These are phyloP conservation scores for Xiphophorus hellerii DNA, from an alignment of 2,113 vertebrate genomes.

Conservation along the genomic window DNA sequence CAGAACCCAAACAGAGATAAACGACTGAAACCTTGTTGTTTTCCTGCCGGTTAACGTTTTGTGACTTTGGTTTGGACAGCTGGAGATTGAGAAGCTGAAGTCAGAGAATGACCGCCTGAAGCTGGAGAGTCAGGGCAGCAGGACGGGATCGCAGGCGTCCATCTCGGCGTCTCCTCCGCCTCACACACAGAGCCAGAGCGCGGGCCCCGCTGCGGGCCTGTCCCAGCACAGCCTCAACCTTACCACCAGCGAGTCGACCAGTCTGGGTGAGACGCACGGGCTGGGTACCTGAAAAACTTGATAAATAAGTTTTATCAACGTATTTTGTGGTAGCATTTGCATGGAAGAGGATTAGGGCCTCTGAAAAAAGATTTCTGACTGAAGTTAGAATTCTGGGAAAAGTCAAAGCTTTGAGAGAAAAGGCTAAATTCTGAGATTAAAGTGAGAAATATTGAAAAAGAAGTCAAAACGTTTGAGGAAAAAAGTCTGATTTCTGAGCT, in stretches of 20 bases:
- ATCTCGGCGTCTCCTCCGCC: conserved; percentile 86
- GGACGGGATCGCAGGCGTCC: conserved; percentile 88
- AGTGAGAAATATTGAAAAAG: no score
- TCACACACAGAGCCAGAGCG: conserved; percentile 62
- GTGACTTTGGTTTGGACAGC: conserved; percentile 64
- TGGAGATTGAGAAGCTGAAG: conserved; percentile 96
- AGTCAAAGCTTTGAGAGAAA: no score
- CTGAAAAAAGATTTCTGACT: no score
- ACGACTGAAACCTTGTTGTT: no score
- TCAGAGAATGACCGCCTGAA: conserved; percentile 93
- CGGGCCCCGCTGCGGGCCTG: conserved; percentile 80
- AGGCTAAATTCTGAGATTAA: no score
- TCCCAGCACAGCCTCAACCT: conserved; percentile 93
- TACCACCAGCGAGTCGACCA: conserved; percentile 88
- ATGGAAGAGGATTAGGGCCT: no score
- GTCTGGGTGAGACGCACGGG: conserved; percentile 85
- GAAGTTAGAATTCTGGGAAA: no score
- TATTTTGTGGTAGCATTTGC: no score
- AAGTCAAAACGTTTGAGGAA: no score
- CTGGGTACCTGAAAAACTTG: no score
- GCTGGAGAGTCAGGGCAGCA: conserved; percentile 89
- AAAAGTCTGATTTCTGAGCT: no score
- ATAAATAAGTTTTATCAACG: no score
- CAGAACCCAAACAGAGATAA: background rate
- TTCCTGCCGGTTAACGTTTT: background rate